Evolutionary conservation across 2,113 vertebrate species (phyloP).

Genomic region (Pseudorasbora parva): DNA sequence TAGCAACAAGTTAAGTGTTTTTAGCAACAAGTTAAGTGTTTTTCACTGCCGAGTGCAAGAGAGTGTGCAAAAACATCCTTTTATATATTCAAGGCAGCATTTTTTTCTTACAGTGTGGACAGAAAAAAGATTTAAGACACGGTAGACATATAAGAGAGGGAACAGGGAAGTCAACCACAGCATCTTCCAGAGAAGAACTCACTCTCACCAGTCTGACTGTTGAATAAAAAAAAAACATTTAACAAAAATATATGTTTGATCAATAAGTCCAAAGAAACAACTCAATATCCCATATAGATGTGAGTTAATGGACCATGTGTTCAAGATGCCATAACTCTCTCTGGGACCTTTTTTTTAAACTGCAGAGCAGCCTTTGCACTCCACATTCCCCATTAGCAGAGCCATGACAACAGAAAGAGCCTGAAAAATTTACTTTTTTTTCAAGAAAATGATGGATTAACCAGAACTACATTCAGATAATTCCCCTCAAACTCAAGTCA

Average conservation of each 20-base stretch:
- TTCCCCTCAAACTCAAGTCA: neutral
- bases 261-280: neutral
- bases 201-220: constrained; percentile 5
- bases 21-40: neutral
- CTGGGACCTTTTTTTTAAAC: neutral
- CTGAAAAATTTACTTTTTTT: neutral
- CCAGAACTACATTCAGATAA: neutral
- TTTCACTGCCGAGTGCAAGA: neutral
- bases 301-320: constrained; percentile 4
- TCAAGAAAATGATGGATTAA: neutral
- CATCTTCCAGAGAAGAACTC: neutral
- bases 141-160: neutral
- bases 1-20: too few species aligned
- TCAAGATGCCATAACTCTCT: neutral
- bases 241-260: neutral
- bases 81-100: neutral
- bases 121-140: neutral
- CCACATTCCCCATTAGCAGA: constrained; percentile 34
- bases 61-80: neutral
- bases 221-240: neutral
- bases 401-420: constrained; percentile 14
- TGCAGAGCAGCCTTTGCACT: neutral
- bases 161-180: constrained; percentile 30
- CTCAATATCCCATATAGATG: neutral
- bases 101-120: neutral